Evolutionary conservation across 2,113 vertebrate genomes (phyloP), one percentile per base, ranked within the genome.

Genomic region (Caranx melampygus): DNA sequence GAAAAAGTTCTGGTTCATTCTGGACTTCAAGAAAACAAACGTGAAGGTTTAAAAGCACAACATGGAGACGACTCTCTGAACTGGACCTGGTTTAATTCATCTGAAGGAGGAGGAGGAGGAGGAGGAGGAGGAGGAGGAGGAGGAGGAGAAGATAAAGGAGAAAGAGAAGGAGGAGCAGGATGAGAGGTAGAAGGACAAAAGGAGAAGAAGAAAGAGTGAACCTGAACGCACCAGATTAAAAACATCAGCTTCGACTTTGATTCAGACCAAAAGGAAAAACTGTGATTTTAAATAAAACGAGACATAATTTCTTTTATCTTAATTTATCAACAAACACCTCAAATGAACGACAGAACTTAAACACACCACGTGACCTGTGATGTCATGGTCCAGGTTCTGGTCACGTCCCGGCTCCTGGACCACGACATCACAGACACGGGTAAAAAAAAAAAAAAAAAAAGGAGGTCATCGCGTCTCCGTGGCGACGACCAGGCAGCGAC

Each of bases 401-500:
- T 58, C 15, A 2, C 2, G 5, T 33, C 31, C 26, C 47, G 16
- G 15, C 7, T 18, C 16, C 16, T 33, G 55, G 13, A 58, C 33
- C 4, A 6, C 9, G 15, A 77, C 15, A 33, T 31, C 20, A 7
- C 26, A 26, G 26, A 26, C 26, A 26, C 26, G 26, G 26, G 26
- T 26, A 26, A 26, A 26, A 26, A 26, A 26, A 26, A 26, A 26
- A 26, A 26, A 26, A 26, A 26, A 26, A 26, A 26, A 26, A 26
- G 26, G 11, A 40, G 47, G 40, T 63, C 16, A 35, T 62, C 15
- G 35, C 16, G 7, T 75, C 37, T 88, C 59, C 64, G 51, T 45
- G 59, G 68, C 67, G 73, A 69, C 81, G 63, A 65, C 84, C 74
- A 83, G 86, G 85, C 87, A 88, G 88, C 8, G 70, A 88, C 89